Base-by-base conservation (phyloP, 2,888 invertebrate genomes). In the Stramonita haemastoma region DNA sequence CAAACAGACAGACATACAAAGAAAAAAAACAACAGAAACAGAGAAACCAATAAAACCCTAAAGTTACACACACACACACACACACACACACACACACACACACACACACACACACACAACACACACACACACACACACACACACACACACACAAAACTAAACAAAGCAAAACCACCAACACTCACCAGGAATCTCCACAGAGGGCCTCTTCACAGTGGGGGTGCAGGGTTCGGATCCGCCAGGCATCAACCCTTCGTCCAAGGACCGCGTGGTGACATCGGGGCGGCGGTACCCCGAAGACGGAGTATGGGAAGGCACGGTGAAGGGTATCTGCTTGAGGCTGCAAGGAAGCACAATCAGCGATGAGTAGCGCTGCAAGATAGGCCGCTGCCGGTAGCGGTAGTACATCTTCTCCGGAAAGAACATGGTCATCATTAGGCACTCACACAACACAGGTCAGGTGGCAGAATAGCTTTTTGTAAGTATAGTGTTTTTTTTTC, bases 321-420 rank as follows among this genome's bases (percentile, higher is more conserved):
- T 95, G 92, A 95, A 95, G 46, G 95, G 95, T 70, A 95, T 95
- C 90, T 94, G 94, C 90, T 94, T 94, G 93, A 94, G 92, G 90
- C 95, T 95, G 93, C 92, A 94, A 93, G 95, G 95, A 90, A 95
- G 93, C 57, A 95, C 93, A 85, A 95, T 93, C 57, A 95, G 90
- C 89, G 94, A 94, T 84, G 93, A 92, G 90, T 93, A 93, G 15
- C 93, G 92, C 85, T 92, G 90, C 66, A 94, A 87, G 6, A 90
- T 88, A 1, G 90, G 90, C 32, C 86, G 86, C 22, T 56, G 86
- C 4, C 86, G 86, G 46, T 70, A 77, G 15, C 86, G 89, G 86
- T 89, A 86, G 84, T 86, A 89, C 89, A 89, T 85, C 73, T 70
- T 85, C 73, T 89, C 89, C 29, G 89, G 89, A 32, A 89, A 89